Conservation (phyloP, 64 coral and sea anemone genomes). For the Montipora cactus region DNA sequence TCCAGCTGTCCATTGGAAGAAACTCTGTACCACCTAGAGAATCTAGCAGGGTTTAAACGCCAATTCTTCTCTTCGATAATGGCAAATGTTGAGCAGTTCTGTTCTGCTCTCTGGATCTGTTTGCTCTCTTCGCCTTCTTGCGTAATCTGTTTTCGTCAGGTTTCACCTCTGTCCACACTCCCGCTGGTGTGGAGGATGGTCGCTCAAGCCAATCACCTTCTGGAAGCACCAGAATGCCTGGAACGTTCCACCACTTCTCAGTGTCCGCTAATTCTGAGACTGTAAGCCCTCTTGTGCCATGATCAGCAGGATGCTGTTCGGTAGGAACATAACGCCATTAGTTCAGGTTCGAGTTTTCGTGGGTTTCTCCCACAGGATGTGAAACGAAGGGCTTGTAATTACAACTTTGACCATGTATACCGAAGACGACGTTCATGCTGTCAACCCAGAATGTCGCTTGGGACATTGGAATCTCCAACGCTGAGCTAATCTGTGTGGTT, state of each 20-base stretch:
- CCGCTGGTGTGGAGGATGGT: neutral
- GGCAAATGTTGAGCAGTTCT: neutral
- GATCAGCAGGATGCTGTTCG: conserved; percentile 55
- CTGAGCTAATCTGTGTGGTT: conserved; percentile 6
- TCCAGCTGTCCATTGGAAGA: conserved; percentile 23
- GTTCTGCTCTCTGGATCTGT: too few species aligned
- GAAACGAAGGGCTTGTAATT: conserved; percentile 65
- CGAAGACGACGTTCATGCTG: conserved; percentile 56
- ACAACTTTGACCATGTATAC: conserved; percentile 60
- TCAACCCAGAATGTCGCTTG: conserved; percentile 49
- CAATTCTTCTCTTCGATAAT: neutral
- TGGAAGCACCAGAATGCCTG: conserved; percentile 30
- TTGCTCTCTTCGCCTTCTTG: too few species aligned
- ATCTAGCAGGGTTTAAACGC: conserved; percentile 37
- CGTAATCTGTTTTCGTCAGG: too few species aligned
- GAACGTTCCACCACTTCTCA: conserved; percentile 60
- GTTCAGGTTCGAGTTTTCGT: neutral
- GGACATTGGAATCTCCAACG: conserved; percentile 8
- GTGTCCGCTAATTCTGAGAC: conserved; percentile 27
- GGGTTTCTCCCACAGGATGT: conserved; percentile 37
- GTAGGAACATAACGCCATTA: conserved; percentile 63
- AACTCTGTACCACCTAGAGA: conserved; percentile 63
- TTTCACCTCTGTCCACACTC: neutral
- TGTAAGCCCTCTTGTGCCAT: conserved; percentile 55
- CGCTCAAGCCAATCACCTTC: conserved; percentile 49